Percentiles rank a stretch among this genome's conserved stretches.
Conservation (phyloP, 35 echinoderm and acorn worm genomes). For the Amphiura filiformis region DNA sequence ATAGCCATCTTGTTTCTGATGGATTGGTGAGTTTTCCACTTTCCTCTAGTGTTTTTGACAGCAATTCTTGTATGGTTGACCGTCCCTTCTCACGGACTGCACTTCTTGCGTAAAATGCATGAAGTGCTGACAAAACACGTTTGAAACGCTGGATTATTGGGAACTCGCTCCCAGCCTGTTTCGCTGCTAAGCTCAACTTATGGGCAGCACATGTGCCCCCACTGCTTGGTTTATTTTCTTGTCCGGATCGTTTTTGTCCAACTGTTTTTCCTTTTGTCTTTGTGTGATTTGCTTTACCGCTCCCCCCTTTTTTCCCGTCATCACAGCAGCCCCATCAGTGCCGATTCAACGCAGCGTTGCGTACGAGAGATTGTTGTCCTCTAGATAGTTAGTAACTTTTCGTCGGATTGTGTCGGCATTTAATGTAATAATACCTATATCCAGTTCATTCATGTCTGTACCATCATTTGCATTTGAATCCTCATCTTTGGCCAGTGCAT, state of each 20-base stretch:
- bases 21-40: neutral
- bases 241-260: neutral
- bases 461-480: neutral
- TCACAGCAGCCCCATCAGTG: neutral
- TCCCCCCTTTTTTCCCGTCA: neutral
- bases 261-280: neutral
- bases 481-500: conserved; percentile 22
- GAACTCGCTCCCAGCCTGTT: conserved; percentile 22
- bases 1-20: conserved; percentile 40
- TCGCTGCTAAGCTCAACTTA: conserved; percentile 18
- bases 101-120: conserved; percentile 49
- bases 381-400: neutral
- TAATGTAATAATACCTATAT: neutral
- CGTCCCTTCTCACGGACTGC: neutral
- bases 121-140: neutral
- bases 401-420: neutral
- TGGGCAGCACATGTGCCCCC: conserved; percentile 30
- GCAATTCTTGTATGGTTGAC: neutral
- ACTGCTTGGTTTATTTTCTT: neutral
- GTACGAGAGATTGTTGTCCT: neutral
- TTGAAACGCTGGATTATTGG: conserved; percentile 14
- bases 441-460: conserved; percentile 29
- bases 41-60: neutral
- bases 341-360: neutral
- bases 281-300: neutral